Percentiles rank a stretch among this genome's conserved stretches.
Conservation (phyloP, 2,797 vertebrate genomes). For the Falco novaeseelandiae region DNA sequence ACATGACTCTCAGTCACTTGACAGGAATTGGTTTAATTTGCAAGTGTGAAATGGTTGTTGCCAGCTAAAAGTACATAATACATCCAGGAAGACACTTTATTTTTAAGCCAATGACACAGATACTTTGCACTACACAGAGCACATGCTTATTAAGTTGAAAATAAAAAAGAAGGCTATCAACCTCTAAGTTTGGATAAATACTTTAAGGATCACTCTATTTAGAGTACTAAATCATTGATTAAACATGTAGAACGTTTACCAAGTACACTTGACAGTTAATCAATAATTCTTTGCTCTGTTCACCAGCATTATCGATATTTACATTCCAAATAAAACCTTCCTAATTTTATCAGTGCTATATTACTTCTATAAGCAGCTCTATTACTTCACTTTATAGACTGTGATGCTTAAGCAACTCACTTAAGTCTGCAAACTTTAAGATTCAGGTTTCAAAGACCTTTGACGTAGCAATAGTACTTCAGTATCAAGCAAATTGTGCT, state of each 20-base stretch:
- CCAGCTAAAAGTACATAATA: not conserved
- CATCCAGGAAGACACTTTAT: not conserved
- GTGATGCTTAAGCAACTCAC: not conserved
- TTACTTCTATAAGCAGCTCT: not conserved
- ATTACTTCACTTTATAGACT: not conserved
- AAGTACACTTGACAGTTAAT: conserved; percentile 18
- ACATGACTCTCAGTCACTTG: not conserved
- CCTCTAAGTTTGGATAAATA: not conserved
- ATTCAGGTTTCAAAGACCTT: not conserved
- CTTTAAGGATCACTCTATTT: not conserved
- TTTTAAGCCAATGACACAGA: not conserved
- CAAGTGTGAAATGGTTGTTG: conserved; percentile 43
- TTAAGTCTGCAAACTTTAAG: not conserved
- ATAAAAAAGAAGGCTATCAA: not conserved
- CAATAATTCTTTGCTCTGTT: conserved; percentile 2
- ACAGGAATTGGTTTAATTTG: conserved; percentile 36
- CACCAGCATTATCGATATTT: not conserved
- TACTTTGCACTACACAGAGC: not conserved
- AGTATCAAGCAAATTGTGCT: not conserved
- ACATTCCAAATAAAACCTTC: not conserved
- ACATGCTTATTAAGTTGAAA: not conserved
- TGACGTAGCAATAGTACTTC: not conserved
- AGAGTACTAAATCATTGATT: not conserved
- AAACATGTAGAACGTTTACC: not conserved
- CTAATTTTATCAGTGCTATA: not conserved